Evolutionary conservation across 2,113 vertebrate species (phyloP), one percentile per base, ranked within the genome.

Genomic region (Limnothrissa miodon): DNA sequence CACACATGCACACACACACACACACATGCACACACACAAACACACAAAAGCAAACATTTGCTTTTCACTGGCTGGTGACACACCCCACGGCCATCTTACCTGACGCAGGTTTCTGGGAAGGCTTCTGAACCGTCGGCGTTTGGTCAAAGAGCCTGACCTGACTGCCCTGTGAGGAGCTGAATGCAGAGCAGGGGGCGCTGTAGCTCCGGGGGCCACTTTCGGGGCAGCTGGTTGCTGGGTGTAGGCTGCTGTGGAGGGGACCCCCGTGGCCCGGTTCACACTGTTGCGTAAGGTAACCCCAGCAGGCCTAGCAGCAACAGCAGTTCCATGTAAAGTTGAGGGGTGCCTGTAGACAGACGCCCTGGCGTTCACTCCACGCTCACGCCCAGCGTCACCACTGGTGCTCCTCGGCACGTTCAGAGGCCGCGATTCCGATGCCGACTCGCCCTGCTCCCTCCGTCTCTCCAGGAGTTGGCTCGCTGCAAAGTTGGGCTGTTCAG

Each of bases 381-480:
- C 90, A 39, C 90, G 89, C 2, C 83, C 83, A 89, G 87, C 87
- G 93, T 87, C 90, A 39, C 90, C 89, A 1, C 83, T 83, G 89
- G 87, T n/a, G 90, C 90, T 87, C 88, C 92, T 82, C 10, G 91
- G 90, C 9, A 48, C 81, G 83, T 84, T 92, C 87, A 94, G 93
- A 53, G 96, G 89, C 13, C 95, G 91, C 45, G 94, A 93, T 91
- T 95, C 95, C 1, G 95, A 93, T 0, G 95, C 87, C 25, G 88
- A 91, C 90, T 96, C 95, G 1, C 94, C 92, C 94, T 93, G 85
- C 86, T 93, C 85, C 87, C 88, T 89, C 89, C 92, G 92, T 91
- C 90, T 92, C 86, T 96, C 96, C 36, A 97, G 91, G 79, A 97
- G 93, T 85, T 96, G 95, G 91, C 92, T 93, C 1, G 96, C 94